These are phyloP conservation scores for Antechinus flavipes DNA, from an alignment of 2,113 vertebrate genomes.

Conservation along the genomic window DNA sequence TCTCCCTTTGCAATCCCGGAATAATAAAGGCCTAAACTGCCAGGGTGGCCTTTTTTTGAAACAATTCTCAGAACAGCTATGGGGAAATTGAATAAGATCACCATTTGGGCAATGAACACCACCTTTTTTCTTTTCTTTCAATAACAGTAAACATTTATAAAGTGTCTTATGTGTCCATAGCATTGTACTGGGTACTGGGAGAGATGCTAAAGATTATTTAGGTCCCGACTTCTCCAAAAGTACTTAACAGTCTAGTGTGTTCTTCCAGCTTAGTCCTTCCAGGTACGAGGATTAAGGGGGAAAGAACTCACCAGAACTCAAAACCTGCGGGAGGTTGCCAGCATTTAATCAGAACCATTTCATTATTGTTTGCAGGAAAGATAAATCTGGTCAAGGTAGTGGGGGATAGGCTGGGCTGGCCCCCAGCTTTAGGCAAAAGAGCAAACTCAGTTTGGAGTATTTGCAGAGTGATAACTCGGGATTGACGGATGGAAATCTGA, in stretches of 20 bases:
- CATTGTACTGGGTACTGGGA: background rate
- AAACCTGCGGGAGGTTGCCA: background rate
- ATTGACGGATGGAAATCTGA: slow-evolving; percentile 84
- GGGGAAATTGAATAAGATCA: slow-evolving; percentile 34
- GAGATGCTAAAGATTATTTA: background rate
- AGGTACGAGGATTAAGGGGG: slow-evolving; percentile 50
- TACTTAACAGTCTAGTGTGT: background rate
- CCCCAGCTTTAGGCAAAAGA: slow-evolving; percentile 62
- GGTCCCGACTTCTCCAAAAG: background rate
- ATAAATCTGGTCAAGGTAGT: slow-evolving; percentile 63
- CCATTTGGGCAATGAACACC: background rate
- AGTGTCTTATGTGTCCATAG: background rate
- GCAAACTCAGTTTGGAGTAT: slow-evolving; percentile 83
- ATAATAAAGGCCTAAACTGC: slow-evolving; percentile 51
- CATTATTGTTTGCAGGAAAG: slow-evolving; percentile 45
- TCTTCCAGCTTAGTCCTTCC: slow-evolving; percentile 33
- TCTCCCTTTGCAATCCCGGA: slow-evolving; percentile 36
- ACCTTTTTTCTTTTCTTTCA: background rate
- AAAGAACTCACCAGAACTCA: slow-evolving; percentile 57
- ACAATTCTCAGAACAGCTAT: slow-evolving; percentile 54
- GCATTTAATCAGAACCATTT: background rate
- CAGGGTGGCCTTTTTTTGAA: slow-evolving; percentile 2
- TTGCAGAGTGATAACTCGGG: slow-evolving; percentile 83
- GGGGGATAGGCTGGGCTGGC: slow-evolving; percentile 2
- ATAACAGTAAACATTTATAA: background rate